Evolutionary conservation across 2,113 vertebrate species (phyloP).

Genomic region (Romanogobio albipinnatus): DNA sequence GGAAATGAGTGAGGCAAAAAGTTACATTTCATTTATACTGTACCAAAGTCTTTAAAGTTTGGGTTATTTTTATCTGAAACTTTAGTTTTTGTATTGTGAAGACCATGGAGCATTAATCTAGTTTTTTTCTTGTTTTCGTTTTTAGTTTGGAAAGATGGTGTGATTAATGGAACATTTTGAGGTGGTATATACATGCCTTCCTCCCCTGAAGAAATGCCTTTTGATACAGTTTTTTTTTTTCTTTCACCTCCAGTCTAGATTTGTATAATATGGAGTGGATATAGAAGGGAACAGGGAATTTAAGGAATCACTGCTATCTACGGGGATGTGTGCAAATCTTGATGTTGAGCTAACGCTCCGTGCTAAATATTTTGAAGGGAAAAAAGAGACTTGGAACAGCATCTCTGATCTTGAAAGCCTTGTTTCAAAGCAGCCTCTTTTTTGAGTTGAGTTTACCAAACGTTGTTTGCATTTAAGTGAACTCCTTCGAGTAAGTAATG

Average conservation of each 20-base stretch:
- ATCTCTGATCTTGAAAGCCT: slow-evolving; percentile 39
- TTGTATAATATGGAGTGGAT: slow-evolving; percentile 47
- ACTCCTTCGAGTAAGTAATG: slow-evolving; percentile 61
- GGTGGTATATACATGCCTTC: slow-evolving; percentile 17
- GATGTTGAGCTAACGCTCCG: slow-evolving; percentile 62
- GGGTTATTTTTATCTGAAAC: slow-evolving; percentile 46
- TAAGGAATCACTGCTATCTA: slow-evolving; percentile 57
- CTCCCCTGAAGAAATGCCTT: slow-evolving; percentile 60
- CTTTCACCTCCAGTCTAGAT: slow-evolving; percentile 58
- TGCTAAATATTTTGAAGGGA: slow-evolving; percentile 58
- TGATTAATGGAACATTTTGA: slow-evolving; percentile 45
- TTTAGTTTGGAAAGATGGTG: slow-evolving; percentile 40
- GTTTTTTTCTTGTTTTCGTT: slow-evolving; percentile 33
- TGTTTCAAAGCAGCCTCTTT: slow-evolving; percentile 39
- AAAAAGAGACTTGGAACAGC: slow-evolving; percentile 53
- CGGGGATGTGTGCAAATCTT: slow-evolving; percentile 71
- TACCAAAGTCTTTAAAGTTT: slow-evolving; percentile 74
- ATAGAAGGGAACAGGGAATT: slow-evolving; percentile 33
- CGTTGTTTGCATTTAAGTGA: slow-evolving; percentile 53
- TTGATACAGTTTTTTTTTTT: slow-evolving; percentile 51
- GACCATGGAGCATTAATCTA: slow-evolving; percentile 46
- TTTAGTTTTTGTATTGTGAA: slow-evolving; percentile 37
- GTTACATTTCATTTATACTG: slow-evolving; percentile 66
- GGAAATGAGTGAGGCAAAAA: slow-evolving; percentile 51
- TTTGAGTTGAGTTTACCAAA: slow-evolving; percentile 23